Evolutionary conservation across 2,888 invertebrate species (phyloP), one percentile per base, ranked within the genome.

Genomic region (Ceramica pisi): DNA sequence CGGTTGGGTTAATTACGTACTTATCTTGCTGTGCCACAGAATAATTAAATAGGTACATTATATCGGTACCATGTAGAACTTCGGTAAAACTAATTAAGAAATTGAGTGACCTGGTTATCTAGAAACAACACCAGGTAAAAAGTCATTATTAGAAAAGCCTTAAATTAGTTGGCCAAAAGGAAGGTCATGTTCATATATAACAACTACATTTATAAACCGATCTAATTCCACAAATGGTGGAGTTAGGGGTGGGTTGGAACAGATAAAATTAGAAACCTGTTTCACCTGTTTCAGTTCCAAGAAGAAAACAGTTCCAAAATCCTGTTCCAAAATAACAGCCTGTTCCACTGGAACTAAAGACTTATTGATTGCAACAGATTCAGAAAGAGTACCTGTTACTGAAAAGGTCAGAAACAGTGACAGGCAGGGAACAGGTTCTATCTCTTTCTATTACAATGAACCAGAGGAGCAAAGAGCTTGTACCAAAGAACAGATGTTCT

Each of bases 1-100:
- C 23, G 35, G 41, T 66, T 21, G 55, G 46, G 26, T 44, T 64
- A 64, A 64, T 65, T 53, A 72, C 71, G 21, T 14, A 60, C 31
- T 67, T 71, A 71, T 14, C 62, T 62, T 38, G 26, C 31, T 3
- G 35, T 50, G 21, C 21, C 23, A 21, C 35, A 48, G 57, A 59
- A 48, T 51, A 53, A 9, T 4, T 51, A 31, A 63, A 57, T 35
- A 41, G 4, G 35, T 56, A 56, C 35, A 2, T 51, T 38, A 4
- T 51, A 51, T 60, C 8, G 21, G 44, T 48, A 41, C 5, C 1
- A 0, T 1, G 4, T 14, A 50, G 21, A 23, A 12, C 23, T 61
- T 51, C 23, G 6, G 4, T 38, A 9, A 4, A 14, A 12, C n/a
- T 35, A 46, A 48, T 56, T n/a, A 74, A 2, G 12, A 65, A 48